phyloP scores from a whole-genome alignment of 1,140 invertebrate species.

The Wiebesia pumilae region DNA sequence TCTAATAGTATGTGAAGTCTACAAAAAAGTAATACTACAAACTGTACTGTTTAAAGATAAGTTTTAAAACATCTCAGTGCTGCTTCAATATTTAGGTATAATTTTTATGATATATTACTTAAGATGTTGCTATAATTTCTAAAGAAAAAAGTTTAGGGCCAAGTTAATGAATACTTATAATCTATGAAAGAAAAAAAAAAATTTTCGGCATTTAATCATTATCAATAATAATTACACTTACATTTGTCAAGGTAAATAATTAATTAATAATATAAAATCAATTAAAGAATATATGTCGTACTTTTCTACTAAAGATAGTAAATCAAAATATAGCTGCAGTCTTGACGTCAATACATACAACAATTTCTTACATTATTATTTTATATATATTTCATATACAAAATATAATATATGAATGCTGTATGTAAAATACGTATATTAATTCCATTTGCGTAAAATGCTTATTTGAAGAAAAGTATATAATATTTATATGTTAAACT shows the following conservation, averaged over 20 bases:
- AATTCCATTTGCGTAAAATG: slow-evolving; percentile 3
- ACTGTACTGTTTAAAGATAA: too few relatives aligned
- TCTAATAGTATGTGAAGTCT: too few relatives aligned
- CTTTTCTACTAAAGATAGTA: slow-evolving; percentile 46
- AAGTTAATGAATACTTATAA: slow-evolving; percentile 48
- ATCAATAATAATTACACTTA: neutral
- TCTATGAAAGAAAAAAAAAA: slow-evolving; percentile 20
- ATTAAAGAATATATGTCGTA: slow-evolving; percentile 54
- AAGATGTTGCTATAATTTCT: slow-evolving; percentile 38
- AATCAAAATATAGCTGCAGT: slow-evolving; percentile 36
- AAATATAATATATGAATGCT: slow-evolving; percentile 22
- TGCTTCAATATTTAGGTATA: neutral
- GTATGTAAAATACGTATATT: slow-evolving; percentile 27
- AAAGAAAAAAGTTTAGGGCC: slow-evolving; percentile 36
- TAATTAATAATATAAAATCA: slow-evolving; percentile 49
- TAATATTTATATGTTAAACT: too few relatives aligned
- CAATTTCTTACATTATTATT: slow-evolving; percentile 28
- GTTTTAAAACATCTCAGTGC: neutral
- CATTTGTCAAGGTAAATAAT: slow-evolving; percentile 43
- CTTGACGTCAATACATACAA: slow-evolving; percentile 1
- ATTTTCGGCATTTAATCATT: neutral
- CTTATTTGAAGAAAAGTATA: neutral
- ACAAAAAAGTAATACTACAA: too few relatives aligned
- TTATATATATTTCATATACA: slow-evolving; percentile 29
- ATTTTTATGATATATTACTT: slow-evolving; percentile 30